phyloP scores from a whole-genome alignment of 2,113 vertebrate species.

The Oceanodroma tethys region DNA sequence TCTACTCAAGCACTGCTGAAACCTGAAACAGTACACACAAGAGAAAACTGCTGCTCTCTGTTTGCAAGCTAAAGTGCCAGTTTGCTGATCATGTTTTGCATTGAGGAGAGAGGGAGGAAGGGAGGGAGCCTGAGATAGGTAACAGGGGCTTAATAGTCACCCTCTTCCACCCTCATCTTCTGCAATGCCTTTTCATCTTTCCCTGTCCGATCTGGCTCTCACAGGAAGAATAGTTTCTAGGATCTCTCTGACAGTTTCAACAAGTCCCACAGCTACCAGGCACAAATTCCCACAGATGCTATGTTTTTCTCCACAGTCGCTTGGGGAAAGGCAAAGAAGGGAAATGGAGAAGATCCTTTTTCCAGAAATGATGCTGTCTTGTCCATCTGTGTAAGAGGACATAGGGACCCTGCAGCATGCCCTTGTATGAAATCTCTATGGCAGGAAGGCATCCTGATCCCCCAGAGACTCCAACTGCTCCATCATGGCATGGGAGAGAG shows the following conservation, averaged over 20 bases:
- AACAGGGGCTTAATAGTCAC: not conserved
- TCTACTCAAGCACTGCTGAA: not conserved
- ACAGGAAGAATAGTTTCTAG: not conserved
- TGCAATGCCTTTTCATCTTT: not conserved
- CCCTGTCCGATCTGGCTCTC: not conserved
- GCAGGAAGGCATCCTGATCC: not conserved
- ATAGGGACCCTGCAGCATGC: not conserved
- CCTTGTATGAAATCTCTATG: not conserved
- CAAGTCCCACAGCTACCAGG: not conserved
- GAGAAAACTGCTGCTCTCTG: not conserved
- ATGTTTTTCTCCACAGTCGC: not conserved
- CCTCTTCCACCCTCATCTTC: not conserved
- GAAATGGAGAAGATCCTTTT: not conserved
- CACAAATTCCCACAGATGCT: not conserved
- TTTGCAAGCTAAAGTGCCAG: not conserved
- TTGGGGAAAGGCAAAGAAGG: not conserved
- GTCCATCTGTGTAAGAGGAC: not conserved
- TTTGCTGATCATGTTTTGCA: not conserved
- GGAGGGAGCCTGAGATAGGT: not conserved
- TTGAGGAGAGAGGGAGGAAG: not conserved
- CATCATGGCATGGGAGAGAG: not conserved
- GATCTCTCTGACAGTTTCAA: not conserved
- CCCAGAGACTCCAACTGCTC: not conserved
- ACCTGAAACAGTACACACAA: not conserved
- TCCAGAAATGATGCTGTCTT: not conserved